phyloP scores from a whole-genome alignment of 2,113 vertebrate genomes.

The Columba livia region DNA sequence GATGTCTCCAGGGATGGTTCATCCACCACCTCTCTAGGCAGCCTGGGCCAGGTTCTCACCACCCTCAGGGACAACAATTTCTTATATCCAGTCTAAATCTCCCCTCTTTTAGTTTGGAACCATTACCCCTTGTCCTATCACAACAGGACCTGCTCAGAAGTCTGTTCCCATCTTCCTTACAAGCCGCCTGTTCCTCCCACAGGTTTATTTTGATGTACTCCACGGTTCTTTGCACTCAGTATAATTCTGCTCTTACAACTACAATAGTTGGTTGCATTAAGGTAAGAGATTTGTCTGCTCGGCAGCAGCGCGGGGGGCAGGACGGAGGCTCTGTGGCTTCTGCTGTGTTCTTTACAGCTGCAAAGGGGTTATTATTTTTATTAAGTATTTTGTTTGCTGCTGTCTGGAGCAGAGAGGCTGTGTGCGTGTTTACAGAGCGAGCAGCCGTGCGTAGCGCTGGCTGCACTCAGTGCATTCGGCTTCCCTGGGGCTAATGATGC shows the following conservation, averaged over 20 bases:
- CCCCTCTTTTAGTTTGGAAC: too few relatives aligned
- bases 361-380: not conserved
- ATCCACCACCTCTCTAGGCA: too few relatives aligned
- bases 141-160: too few relatives aligned
- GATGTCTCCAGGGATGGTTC: too few relatives aligned
- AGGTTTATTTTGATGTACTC: slow-evolving; percentile 97
- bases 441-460: accelerated
- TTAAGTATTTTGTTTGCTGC: too few relatives aligned
- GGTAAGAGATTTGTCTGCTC: slow-evolving; percentile 68
- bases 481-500: too few relatives aligned
- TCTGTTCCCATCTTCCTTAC: too few relatives aligned
- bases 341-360: not conserved
- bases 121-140: too few relatives aligned
- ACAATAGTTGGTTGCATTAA: slow-evolving; percentile 97
- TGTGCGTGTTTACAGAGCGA: too few relatives aligned
- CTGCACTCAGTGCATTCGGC: accelerated
- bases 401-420: not conserved
- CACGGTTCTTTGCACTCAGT: slow-evolving; percentile 93
- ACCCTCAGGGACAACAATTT: too few relatives aligned
- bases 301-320: not conserved
- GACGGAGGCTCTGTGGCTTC: not conserved
- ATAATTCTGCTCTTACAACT: slow-evolving; percentile 97
- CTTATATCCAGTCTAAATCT: too few relatives aligned
- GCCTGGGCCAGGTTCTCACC: too few relatives aligned
- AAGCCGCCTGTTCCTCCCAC: not conserved